phyloP scores from a whole-genome alignment of 1,140 invertebrate species.

The Cheumatopsyche charites region DNA sequence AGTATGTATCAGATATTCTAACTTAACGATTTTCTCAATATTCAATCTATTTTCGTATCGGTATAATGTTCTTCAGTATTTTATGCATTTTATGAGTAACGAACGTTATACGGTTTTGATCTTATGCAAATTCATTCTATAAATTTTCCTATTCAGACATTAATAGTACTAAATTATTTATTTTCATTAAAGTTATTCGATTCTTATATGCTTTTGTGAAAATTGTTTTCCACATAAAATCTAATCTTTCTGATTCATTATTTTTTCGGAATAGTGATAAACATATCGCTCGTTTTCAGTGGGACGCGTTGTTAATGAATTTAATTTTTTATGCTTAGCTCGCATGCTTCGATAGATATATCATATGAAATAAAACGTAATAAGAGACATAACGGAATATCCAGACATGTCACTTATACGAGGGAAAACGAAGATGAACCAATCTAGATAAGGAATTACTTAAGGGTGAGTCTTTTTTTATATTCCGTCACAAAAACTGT shows the following conservation, averaged over 20 bases:
- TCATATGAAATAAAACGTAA: constrained; percentile 18
- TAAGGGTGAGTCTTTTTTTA: constrained; percentile 20
- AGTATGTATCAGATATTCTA: too few relatives aligned
- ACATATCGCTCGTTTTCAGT: too few relatives aligned
- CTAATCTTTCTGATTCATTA: too few relatives aligned
- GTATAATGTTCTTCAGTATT: not conserved
- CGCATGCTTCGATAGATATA: constrained; percentile 18
- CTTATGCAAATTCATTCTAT: constrained; percentile 4
- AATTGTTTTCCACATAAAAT: too few relatives aligned
- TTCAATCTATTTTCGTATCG: too few relatives aligned
- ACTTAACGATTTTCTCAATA: too few relatives aligned
- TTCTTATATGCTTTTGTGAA: too few relatives aligned
- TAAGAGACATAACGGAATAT: constrained; percentile 23
- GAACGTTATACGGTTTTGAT: not conserved
- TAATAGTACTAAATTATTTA: too few relatives aligned
- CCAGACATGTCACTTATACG: constrained; percentile 24
- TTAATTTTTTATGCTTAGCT: constrained; percentile 9
- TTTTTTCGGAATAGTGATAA: too few relatives aligned
- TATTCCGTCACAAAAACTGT: constrained; percentile 15
- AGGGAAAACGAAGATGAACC: constrained; percentile 26
- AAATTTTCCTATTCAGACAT: constrained; percentile 1
- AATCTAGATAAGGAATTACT: constrained; percentile 27
- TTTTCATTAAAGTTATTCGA: too few relatives aligned
- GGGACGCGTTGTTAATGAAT: too few relatives aligned
- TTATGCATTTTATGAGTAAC: constrained; percentile 3